phyloP scores from a whole-genome alignment of 2,113 vertebrate genomes.

The Dicaeum eximium region DNA sequence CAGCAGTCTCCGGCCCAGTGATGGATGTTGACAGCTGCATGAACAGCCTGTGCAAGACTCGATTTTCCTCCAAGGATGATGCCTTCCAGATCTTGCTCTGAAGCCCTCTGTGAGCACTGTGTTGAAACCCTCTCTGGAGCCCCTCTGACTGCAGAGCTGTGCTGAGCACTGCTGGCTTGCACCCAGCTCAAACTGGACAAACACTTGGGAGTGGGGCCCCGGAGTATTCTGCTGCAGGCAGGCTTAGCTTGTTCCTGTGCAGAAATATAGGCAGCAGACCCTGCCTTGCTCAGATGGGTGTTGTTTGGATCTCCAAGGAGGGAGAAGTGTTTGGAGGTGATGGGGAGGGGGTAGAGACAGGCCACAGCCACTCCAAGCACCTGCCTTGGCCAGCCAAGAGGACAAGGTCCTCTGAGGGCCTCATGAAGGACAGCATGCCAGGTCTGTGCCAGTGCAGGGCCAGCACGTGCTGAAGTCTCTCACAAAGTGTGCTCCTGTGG shows the following conservation, averaged over 20 bases:
- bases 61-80: slow-evolving; percentile 1
- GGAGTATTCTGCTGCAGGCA: not conserved
- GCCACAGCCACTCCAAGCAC: not conserved
- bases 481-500: rapidly evolving
- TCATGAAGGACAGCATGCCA: not conserved
- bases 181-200: not conserved
- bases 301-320: not conserved
- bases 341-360: not conserved
- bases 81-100: not conserved
- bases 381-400: not conserved
- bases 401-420: not conserved
- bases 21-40: slow-evolving; percentile 49
- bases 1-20: not conserved
- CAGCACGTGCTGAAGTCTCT: not conserved
- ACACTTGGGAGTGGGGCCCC: not conserved
- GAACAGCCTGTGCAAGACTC: not conserved
- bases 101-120: not conserved
- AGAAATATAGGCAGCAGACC: not conserved
- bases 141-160: not conserved
- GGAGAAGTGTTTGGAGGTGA: no score
- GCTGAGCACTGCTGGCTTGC: not conserved
- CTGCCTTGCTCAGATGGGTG: not conserved
- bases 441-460: not conserved
- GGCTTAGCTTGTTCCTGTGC: not conserved
- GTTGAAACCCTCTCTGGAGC: not conserved